A percentile compares a stretch with the other conserved stretches of the same genome.
phyloP scores from a whole-genome alignment of 1,140 invertebrate genomes.

The Chrysoperla carnea region DNA sequence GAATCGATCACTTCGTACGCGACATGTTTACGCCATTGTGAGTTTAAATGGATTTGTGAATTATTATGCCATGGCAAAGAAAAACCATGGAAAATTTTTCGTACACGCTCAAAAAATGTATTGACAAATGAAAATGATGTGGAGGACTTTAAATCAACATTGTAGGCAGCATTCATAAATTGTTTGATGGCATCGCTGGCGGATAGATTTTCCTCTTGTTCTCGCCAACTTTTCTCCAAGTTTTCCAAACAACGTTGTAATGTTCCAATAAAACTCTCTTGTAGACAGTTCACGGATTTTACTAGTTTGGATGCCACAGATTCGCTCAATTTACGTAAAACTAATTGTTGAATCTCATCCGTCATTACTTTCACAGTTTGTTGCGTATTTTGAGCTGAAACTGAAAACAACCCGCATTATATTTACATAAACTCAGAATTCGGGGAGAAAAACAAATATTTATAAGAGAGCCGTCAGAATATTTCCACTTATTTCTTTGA shows the following conservation, averaged over 20 bases:
- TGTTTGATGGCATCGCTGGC: constrained; percentile 66
- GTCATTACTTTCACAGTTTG: constrained; percentile 34
- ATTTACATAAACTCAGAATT: neutral
- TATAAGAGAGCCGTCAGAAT: too few species aligned
- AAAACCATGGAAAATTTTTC: constrained; percentile 43
- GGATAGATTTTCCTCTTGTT: constrained; percentile 33
- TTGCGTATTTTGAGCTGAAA: constrained; percentile 15
- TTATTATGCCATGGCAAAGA: constrained; percentile 44
- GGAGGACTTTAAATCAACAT: constrained; percentile 65
- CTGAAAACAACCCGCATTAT: neutral
- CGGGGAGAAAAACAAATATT: too few species aligned
- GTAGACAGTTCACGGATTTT: constrained; percentile 63
- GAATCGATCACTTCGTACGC: constrained; percentile 56
- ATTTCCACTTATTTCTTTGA: too few species aligned
- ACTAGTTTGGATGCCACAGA: constrained; percentile 66
- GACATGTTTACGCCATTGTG: constrained; percentile 54
- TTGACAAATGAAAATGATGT: constrained; percentile 57
- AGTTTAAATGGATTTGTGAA: constrained; percentile 39
- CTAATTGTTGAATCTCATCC: constrained; percentile 61
- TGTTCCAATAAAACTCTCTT: constrained; percentile 67
- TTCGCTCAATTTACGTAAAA: constrained; percentile 54
- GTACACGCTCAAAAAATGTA: constrained; percentile 57
- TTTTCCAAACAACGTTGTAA: constrained; percentile 51
- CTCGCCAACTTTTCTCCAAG: constrained; percentile 37
- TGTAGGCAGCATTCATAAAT: constrained; percentile 65